These are phyloP conservation scores for Maconellicoccus hirsutus DNA, from an alignment of 1,140 invertebrate genomes.

Conservation along the genomic window DNA sequence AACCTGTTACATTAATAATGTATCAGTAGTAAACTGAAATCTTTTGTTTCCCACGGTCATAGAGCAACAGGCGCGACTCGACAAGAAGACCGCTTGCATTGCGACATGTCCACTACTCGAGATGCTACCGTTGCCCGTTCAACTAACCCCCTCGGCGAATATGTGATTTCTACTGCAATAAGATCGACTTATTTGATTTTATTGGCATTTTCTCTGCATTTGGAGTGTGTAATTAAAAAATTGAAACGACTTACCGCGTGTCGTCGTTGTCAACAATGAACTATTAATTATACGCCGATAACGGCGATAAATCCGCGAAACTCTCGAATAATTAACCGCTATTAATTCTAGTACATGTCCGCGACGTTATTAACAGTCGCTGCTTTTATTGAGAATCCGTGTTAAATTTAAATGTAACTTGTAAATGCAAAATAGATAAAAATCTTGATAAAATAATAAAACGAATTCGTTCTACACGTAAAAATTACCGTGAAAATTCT, in stretches of 20 bases:
- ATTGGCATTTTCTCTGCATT: neutral
- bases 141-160: neutral
- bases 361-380: neutral
- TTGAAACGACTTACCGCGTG: too few species aligned
- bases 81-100: conserved; percentile 17
- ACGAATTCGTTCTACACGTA: neutral
- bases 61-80: conserved; percentile 10
- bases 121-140: neutral
- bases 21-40: conserved; percentile 17
- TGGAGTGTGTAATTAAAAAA: too few species aligned
- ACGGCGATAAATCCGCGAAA: conserved; percentile 1
- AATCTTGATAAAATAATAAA: conserved; percentile 12
- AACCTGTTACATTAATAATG: conserved; percentile 22
- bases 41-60: conserved; percentile 16
- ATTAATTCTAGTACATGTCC: conserved; percentile 13
- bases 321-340: conserved; percentile 15
- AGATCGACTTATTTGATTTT: neutral
- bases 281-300: conserved; percentile 9
- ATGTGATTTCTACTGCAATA: neutral
- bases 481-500: neutral
- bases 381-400: conserved; percentile 19
- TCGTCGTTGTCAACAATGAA: conserved; percentile 10
- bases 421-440: conserved; percentile 17
- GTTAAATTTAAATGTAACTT: conserved; percentile 19
- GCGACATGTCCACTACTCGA: conserved; percentile 12